These are phyloP conservation scores for Ormyrus pomaceus DNA, from an alignment of 2,888 invertebrate species.

Conservation along the genomic window DNA sequence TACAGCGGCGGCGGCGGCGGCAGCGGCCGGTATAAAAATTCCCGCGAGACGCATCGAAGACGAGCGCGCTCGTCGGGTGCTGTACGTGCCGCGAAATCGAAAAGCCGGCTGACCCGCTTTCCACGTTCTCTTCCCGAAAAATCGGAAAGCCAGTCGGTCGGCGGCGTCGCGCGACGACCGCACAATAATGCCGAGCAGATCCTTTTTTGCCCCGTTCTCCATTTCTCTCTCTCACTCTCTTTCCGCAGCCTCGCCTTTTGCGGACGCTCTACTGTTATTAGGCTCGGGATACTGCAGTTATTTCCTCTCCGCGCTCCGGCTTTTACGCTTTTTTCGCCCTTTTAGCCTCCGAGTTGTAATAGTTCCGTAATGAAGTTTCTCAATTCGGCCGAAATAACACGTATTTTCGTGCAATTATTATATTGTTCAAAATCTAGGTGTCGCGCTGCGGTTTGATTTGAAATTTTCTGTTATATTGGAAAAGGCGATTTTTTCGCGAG, in stretches of 20 bases:
- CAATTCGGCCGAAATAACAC: constrained; percentile 5
- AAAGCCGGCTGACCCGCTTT: constrained; percentile 16
- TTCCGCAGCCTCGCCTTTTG: not conserved
- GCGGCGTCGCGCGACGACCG: not conserved
- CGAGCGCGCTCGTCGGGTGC: not conserved
- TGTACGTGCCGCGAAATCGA: constrained; percentile 20
- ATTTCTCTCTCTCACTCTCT: not conserved
- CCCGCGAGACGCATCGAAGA: too few relatives aligned
- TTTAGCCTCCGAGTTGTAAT: not conserved
- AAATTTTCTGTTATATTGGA: too few relatives aligned
- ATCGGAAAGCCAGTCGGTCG: not conserved
- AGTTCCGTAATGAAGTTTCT: constrained; percentile 24
- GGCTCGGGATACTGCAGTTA: not conserved
- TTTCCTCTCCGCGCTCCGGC: not conserved
- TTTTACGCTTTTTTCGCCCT: not conserved
- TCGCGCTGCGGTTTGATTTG: too few relatives aligned
- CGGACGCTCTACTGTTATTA: constrained; percentile 21
- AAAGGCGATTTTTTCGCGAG: too few relatives aligned
- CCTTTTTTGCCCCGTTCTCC: not conserved
- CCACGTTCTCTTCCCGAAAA: constrained; percentile 15
- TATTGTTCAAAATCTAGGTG: not conserved
- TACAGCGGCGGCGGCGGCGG: not conserved
- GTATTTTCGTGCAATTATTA: not conserved
- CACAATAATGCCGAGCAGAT: constrained; percentile 10
- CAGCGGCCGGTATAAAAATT: too few relatives aligned